These are phyloP conservation scores for Tetraodon nigroviridis DNA, from an alignment of 2,113 vertebrate species.

Conservation along the genomic window DNA sequence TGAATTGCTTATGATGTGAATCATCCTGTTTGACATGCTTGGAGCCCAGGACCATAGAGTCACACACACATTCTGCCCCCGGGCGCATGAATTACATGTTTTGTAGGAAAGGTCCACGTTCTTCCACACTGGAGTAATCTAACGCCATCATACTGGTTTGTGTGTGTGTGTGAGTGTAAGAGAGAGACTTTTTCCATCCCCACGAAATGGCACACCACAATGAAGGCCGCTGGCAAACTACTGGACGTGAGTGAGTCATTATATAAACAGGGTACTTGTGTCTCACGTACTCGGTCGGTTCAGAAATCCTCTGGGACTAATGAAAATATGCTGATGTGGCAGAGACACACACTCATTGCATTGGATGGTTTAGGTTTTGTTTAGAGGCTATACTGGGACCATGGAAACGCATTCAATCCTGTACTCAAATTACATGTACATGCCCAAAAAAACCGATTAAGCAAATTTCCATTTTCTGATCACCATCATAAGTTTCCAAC, in stretches of 20 bases:
- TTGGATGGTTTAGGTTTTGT: conserved; percentile 26
- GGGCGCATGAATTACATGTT: background rate
- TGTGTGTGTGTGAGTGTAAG: background rate
- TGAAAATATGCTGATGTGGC: conserved; percentile 9
- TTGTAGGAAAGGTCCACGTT: conserved; percentile 41
- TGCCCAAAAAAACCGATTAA: too few relatives aligned
- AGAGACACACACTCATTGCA: conserved; percentile 9
- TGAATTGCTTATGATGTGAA: conserved; percentile 2
- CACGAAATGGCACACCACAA: conserved; percentile 2
- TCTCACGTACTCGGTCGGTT: conserved; percentile 3
- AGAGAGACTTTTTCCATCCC: conserved; percentile 21
- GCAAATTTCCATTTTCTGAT: too few relatives aligned
- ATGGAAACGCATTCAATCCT: conserved; percentile 1
- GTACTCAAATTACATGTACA: background rate
- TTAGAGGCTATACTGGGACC: conserved; percentile 14
- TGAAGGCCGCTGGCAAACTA: conserved; percentile 14
- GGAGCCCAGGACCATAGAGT: conserved; percentile 5
- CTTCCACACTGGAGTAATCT: conserved; percentile 35
- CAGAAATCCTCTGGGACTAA: background rate
- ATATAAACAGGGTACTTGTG: conserved; percentile 30
- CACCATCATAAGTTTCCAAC: background rate
- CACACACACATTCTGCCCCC: background rate
- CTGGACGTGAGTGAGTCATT: conserved; percentile 45
- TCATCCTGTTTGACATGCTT: conserved; percentile 12
- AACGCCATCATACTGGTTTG: conserved; percentile 20